Evolutionary conservation across 2,113 vertebrate species (phyloP), one percentile per base, ranked within the genome.

Genomic region (Lagenorhynchus albirostris): DNA sequence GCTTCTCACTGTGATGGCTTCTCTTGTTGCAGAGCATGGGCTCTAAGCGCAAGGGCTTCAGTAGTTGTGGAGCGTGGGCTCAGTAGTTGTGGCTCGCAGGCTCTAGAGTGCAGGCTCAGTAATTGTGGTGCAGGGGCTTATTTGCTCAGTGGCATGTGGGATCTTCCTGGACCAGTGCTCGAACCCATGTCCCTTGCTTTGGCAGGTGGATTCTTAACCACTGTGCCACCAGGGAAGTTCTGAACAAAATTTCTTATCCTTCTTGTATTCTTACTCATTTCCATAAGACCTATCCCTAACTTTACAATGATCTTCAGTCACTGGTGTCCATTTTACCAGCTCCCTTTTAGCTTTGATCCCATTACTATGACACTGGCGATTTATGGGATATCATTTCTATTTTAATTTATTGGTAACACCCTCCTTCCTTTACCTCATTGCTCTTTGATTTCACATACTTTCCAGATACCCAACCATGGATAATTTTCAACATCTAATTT

Each of bases 401-500:
- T 21, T 29, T 15, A 58, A 92, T 50, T 38, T 90, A 76, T 65
- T 88, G 63, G 38, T 50, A 76, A 33, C 5, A 60, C 14, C 31
- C 9, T 91, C 23, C 41, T 73, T 63, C 14, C 18, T 58, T 79
- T 76, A 77, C 44, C 1, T 23, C n/a, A 67, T 38, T 94, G 70
- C 8, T 65, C 36, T 79, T 85, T 95, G 68, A 87, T 67, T 91
- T 95, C 10, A 73, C 11, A 83, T n/a, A 41, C 44, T 60, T 65
- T 82, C 36, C 62, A 88, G 95, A 95, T 58, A 71, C 31, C 44
- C 50, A 86, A 76, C 89, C 84, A 65, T 33, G 2, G n/a, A 10
- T 86, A 76, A 89, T 71, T 94, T 94, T 92, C 21, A 77, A 31
- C 26, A 36, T 92, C 29, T 93, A 41, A 94, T 86, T 95, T 95